phyloP scores from a whole-genome alignment of 2,888 invertebrate genomes.

The Hyppa rectilinea region DNA sequence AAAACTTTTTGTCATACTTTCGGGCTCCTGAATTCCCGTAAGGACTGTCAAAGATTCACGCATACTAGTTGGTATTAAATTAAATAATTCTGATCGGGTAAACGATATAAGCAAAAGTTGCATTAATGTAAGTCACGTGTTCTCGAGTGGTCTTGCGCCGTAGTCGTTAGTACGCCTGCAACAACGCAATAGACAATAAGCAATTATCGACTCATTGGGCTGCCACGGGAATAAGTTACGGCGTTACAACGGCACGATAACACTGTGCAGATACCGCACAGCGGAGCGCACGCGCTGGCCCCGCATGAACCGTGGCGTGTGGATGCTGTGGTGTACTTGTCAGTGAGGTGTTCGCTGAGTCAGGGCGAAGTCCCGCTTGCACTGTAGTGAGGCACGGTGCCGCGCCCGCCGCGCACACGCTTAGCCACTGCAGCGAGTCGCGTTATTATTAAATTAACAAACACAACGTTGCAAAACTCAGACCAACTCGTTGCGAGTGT shows the following conservation, averaged over 20 bases:
- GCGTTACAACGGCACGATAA: neutral
- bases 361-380: neutral
- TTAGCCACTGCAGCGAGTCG: too few relatives aligned
- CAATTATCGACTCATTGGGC: neutral
- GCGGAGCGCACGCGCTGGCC: too few relatives aligned
- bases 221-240: slow-evolving; percentile 10
- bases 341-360: neutral
- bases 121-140: slow-evolving; percentile 11
- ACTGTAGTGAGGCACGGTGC: neutral
- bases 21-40: too few relatives aligned
- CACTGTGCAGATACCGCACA: too few relatives aligned
- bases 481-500: neutral
- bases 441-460: neutral
- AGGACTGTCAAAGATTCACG: too few relatives aligned
- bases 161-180: neutral
- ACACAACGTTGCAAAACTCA: neutral
- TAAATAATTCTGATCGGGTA: neutral
- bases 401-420: neutral
- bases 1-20: too few relatives aligned
- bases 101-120: neutral
- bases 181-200: slow-evolving; percentile 12
- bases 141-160: neutral
- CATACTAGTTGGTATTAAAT: neutral
- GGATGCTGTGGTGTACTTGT: neutral
- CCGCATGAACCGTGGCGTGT: too few relatives aligned